Evolutionary conservation across 1,140 invertebrate genomes (phyloP), one percentile per base, ranked within the genome.

Genomic region (Hyphantria cunea): DNA sequence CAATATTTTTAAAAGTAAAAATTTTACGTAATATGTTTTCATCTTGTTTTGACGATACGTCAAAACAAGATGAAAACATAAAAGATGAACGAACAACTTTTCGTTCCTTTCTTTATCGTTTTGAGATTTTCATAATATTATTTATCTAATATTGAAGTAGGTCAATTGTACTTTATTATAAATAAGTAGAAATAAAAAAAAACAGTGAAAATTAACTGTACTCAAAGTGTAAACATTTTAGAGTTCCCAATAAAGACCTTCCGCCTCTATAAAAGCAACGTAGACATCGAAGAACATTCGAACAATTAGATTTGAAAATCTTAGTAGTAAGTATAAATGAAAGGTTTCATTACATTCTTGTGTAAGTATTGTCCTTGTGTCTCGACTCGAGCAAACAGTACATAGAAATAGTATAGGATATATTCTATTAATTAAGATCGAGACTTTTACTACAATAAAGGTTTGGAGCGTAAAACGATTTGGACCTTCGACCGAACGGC

Each of bases 281-380:
- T 13, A 44, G n/a, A 13, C 9, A 44, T 44, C 13, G n/a, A n/a
- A 44, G 12, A 12, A 44, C 41, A 44, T 44, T 44, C 33, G 37
- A 32, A 15, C 3, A 39, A n/a, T 49, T 44, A 31, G 10, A 25
- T 39, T 32, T 68, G 33, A 58, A 60, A 64, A 63, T 74, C 78
- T 84, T 78, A 73, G 87, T 82, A 76, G 83, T 79, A 84, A 76
- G 83, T 79, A 84, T 82, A 84, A 88, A 87, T 86, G 84, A 88
- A 86, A 72, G 80, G 75, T 86, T 89, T 89, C 86, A 89, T 90
- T 89, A 90, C 88, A 86, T 89, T 89, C 86, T 82, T 82, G 80
- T 81, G 79, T 76, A 85, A 88, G 80, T 86, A 88, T 80, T 84
- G 86, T 87, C 74, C 65, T 70, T 70, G 70, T 64, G 69, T 64